Conservation (phyloP, 2,888 invertebrate species). For the Zele albiditarsus region DNA sequence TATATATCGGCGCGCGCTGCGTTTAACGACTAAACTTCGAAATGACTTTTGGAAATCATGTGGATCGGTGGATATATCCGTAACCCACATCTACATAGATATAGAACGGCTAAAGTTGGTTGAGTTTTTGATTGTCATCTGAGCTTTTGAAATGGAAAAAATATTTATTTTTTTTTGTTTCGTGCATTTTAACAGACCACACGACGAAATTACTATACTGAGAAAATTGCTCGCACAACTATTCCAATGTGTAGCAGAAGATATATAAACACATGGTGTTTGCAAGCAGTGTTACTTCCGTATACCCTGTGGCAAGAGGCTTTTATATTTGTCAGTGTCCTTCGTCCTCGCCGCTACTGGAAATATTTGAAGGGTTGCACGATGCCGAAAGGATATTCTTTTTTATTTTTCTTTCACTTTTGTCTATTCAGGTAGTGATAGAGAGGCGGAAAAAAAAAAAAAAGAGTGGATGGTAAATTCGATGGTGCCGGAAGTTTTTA, state of each 20-base stretch:
- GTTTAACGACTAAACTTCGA: conserved; percentile 47
- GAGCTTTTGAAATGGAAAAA: conserved; percentile 5
- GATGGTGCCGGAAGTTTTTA: conserved; percentile 61
- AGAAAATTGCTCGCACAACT: too few relatives aligned
- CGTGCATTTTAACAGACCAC: too few relatives aligned
- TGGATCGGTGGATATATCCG: conserved; percentile 8
- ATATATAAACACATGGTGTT: too few relatives aligned
- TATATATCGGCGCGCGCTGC: conserved; percentile 8
- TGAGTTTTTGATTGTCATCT: not conserved
- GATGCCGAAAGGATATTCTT: not conserved
- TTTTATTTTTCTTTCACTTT: not conserved
- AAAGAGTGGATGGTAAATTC: conserved; percentile 7
- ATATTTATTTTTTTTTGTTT: conserved; percentile 14
- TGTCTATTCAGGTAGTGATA: conserved; percentile 23
- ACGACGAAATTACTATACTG: too few relatives aligned
- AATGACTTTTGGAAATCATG: conserved; percentile 35
- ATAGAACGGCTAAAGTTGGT: not conserved
- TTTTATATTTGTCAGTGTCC: not conserved
- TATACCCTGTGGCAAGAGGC: not conserved
- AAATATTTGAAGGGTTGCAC: conserved; percentile 33
- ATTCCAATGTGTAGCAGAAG: too few relatives aligned
- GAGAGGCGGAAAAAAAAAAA: conserved; percentile 39
- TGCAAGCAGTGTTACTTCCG: not conserved
- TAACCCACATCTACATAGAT: not conserved
- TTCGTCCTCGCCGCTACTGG: not conserved